Evolutionary conservation across 1,140 invertebrate genomes (phyloP), one percentile per base, ranked within the genome.

Genomic region (Penaeus japonicus): DNA sequence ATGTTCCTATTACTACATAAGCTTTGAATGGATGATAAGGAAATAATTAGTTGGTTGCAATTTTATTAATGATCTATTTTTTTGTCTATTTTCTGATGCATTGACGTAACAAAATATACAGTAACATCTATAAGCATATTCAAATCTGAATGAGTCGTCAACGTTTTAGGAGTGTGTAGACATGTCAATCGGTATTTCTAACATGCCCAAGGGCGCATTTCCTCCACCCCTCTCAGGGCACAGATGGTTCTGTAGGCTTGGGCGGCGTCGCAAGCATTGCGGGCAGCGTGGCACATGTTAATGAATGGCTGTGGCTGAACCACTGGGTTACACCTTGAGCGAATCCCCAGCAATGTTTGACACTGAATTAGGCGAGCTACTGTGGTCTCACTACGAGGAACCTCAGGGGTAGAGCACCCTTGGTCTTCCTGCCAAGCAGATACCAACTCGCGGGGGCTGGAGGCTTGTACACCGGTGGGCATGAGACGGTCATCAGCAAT

Each of bases 351-450:
- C 47, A 86, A 77, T 30, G 85, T 10, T 30, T 86, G 7, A 32
- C 75, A 86, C 22, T 70, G 73, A 15, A 47, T 24, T 18, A 80
- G 53, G 15, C n/a, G 35, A 53, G 27, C 62, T 65, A 22, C 12
- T 35, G 39, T 32, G 20, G 54, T 30, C 4, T 30, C 35, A n/a
- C 35, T 12, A 17, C 32, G 85, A 30, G 39, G 32, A n/a, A 80
- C 62, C 32, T 30, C 32, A 15, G 85, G 77, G 4, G 75, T 86
- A 5, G 20, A 57, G 55, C 85, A 86, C 30, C 80, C 75, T 18
- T 62, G 57, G 55, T 86, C 77, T 27, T 86, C 85, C 35, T 86
- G 85, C 85, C 85, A 86, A 18, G 85, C 78, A 47, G 55, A 22
- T 57, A 86, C 85, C 55, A 86, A 39, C 5, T 80, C 39, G 75